Percentiles rank a stretch among this genome's conserved stretches.
Evolutionary conservation across 1,140 invertebrate species (phyloP).

Genomic region (Orchestia grillus): DNA sequence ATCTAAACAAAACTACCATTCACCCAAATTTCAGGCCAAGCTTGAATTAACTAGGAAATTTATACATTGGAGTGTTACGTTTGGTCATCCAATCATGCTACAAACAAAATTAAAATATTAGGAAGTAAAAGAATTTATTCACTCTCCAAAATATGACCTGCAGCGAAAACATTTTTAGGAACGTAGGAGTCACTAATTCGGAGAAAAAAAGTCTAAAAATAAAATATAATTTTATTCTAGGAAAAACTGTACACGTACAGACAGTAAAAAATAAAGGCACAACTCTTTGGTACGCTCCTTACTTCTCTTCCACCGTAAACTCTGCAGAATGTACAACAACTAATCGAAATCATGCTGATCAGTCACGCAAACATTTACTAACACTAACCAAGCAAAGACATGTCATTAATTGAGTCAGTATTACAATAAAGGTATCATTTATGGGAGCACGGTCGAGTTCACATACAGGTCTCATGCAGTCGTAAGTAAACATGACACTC

Average conservation of each 20-base stretch:
- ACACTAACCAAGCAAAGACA: background rate
- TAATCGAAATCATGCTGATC: constrained; percentile 27
- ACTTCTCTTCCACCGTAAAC: constrained; percentile 16
- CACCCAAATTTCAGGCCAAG: background rate
- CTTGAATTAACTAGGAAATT: background rate
- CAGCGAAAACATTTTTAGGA: background rate
- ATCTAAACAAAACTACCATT: background rate
- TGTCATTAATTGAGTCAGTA: background rate
- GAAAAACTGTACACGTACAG: constrained; percentile 40
- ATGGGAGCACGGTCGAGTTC: background rate
- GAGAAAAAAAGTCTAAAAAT: background rate
- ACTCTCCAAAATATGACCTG: background rate
- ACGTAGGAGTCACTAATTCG: background rate
- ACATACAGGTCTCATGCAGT: background rate
- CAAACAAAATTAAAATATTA: background rate
- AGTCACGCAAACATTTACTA: background rate
- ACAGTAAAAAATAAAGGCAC: constrained; percentile 50
- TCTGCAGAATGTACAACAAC: background rate
- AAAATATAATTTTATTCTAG: constrained; percentile 50
- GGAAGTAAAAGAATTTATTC: background rate
- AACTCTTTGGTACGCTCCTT: constrained; percentile 48
- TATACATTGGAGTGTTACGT: background rate
- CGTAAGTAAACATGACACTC: background rate
- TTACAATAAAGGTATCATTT: constrained; percentile 7
- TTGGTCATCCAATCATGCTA: background rate